These are phyloP conservation scores for Entosphenus tridentatus DNA, from an alignment of 2,113 vertebrate genomes.

Conservation along the genomic window DNA sequence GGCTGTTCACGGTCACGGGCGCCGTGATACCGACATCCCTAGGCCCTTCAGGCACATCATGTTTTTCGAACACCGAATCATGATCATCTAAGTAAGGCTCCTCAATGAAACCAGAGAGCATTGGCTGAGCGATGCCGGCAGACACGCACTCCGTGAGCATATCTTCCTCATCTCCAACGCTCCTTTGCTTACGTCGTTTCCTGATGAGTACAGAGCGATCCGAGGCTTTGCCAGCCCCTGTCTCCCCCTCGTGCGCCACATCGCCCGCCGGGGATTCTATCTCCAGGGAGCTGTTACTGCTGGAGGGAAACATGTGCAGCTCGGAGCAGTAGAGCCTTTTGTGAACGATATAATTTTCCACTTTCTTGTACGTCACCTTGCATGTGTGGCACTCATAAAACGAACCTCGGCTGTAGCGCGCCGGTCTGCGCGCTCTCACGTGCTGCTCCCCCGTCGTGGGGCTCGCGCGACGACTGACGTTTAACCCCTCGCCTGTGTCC, in stretches of 20 bases:
- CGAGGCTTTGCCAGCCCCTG: conserved; percentile 18
- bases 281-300: conserved; percentile 16
- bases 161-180: conserved; percentile 81
- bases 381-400: conserved; percentile 52
- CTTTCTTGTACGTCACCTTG: conserved; percentile 44
- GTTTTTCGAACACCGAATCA: no score
- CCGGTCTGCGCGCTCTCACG: conserved; percentile 14
- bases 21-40: no score
- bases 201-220: conserved; percentile 63
- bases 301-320: conserved; percentile 22
- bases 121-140: no score
- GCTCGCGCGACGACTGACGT: conserved; percentile 8
- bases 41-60: no score
- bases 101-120: no score
- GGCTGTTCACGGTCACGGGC: no score
- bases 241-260: conserved; percentile 16
- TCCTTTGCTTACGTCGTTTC: conserved; percentile 84
- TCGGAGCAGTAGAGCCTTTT: conserved; percentile 47
- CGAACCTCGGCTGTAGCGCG: conserved; percentile 17
- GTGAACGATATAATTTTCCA: conserved; percentile 52
- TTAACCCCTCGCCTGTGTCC: background rate
- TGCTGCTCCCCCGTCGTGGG: conserved; percentile 17
- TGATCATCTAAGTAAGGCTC: no score
- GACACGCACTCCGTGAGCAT: no score
- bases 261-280: conserved; percentile 22